Percentiles rank a stretch among this genome's conserved stretches.
Evolutionary conservation across 2,888 invertebrate genomes (phyloP).

Genomic region (Trichacis sp.): DNA sequence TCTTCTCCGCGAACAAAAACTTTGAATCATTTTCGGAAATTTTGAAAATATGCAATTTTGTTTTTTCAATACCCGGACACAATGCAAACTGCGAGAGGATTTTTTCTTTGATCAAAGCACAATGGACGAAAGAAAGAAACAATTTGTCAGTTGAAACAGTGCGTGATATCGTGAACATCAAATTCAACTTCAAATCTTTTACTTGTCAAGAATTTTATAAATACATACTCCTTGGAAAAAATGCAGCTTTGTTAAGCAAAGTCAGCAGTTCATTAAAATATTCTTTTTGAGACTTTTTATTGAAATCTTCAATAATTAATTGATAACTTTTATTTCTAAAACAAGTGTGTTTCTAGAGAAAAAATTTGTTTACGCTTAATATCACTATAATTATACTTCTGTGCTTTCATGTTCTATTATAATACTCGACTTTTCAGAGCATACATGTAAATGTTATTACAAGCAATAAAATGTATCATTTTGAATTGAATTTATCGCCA

Average conservation of each 20-base stretch:
- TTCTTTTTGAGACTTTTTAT: neutral
- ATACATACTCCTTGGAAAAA: neutral
- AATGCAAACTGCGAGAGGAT: neutral
- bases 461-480: too few species aligned
- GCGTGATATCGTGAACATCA: neutral
- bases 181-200: slow-evolving; percentile 1
- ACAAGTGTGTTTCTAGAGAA: too few species aligned
- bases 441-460: too few species aligned
- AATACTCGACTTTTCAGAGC: too few species aligned
- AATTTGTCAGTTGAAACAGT: neutral
- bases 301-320: too few species aligned
- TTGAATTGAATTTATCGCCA: too few species aligned
- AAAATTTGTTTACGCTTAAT: too few species aligned
- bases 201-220: neutral
- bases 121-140: neutral
- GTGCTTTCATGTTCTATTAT: too few species aligned
- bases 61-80: neutral
- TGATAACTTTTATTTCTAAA: too few species aligned
- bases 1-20: neutral
- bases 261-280: neutral
- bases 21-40: neutral
- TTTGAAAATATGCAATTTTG: neutral
- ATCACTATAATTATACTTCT: too few species aligned
- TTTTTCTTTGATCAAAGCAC: slow-evolving; percentile 1
- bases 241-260: neutral